Percentiles rank a stretch among this genome's conserved stretches.
These are phyloP conservation scores for Selene dorsalis DNA, from an alignment of 2,797 vertebrate genomes.

Conservation along the genomic window DNA sequence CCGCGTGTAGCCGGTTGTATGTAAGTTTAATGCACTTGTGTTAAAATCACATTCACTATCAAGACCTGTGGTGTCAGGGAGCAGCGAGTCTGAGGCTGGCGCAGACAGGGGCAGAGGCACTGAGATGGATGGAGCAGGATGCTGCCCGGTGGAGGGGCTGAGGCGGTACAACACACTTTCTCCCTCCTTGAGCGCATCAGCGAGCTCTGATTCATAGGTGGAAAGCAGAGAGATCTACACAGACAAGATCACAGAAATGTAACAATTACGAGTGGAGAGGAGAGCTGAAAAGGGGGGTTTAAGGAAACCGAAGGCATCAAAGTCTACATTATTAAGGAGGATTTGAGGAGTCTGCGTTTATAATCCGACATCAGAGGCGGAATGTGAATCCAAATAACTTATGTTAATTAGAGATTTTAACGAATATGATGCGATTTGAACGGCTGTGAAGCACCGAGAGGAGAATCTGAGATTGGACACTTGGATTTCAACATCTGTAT, in stretches of 20 bases:
- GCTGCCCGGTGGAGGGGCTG: constrained; percentile 70
- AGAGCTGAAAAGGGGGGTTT: constrained; percentile 47
- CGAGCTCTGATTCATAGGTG: constrained; percentile 62
- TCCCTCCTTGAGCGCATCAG: constrained; percentile 64
- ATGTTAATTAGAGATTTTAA: constrained; percentile 76
- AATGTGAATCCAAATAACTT: constrained; percentile 77
- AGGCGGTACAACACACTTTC: constrained; percentile 68
- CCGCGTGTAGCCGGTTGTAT: neutral
- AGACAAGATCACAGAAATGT: constrained; percentile 67
- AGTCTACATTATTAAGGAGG: constrained; percentile 72
- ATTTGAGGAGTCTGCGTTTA: constrained; percentile 73
- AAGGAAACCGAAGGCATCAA: constrained; percentile 67
- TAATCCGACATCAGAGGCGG: constrained; percentile 78
- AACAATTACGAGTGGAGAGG: constrained; percentile 59
- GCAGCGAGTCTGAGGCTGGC: constrained; percentile 41
- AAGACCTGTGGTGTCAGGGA: constrained; percentile 53
- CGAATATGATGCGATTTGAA: constrained; percentile 65
- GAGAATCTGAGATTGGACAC: constrained; percentile 49
- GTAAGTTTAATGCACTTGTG: constrained; percentile 8
- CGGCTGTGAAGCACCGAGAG: constrained; percentile 49
- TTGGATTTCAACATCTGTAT: constrained; percentile 52
- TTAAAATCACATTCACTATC: constrained; percentile 5
- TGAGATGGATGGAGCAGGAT: constrained; percentile 59
- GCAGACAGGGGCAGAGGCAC: constrained; percentile 47
- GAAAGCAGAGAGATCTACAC: constrained; percentile 48